Evolutionary conservation across 2,113 vertebrate species (phyloP).

Genomic region (Corythoichthys haematopterus): DNA sequence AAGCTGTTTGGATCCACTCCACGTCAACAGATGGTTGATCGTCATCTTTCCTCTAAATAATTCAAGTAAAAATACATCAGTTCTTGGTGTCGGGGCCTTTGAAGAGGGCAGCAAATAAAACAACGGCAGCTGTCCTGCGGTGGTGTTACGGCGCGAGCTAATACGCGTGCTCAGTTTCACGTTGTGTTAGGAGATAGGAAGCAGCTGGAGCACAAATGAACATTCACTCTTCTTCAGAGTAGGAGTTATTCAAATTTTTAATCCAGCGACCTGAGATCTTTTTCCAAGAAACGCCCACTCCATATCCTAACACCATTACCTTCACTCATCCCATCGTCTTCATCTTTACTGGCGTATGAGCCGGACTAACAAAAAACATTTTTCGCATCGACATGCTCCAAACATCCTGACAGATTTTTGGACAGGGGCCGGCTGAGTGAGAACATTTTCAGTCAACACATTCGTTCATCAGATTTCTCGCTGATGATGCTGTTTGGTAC

Average conservation of each 20-base stretch:
- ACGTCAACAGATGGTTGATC: background rate
- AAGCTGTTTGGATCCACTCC: constrained; percentile 2
- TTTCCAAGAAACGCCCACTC: background rate
- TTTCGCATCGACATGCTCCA: background rate
- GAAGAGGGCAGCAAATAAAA: constrained; percentile 7
- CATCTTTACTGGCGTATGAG: background rate
- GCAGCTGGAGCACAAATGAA: background rate
- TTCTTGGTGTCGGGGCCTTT: constrained; percentile 1
- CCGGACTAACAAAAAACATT: background rate
- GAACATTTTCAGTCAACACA: background rate
- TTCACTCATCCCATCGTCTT: background rate
- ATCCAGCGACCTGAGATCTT: background rate
- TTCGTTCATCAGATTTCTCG: background rate
- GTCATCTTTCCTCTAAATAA: constrained; percentile 1
- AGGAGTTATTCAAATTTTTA: background rate
- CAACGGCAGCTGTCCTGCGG: background rate
- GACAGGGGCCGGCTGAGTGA: background rate
- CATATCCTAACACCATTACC: background rate
- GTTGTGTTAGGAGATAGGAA: background rate
- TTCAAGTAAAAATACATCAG: background rate
- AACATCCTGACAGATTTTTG: background rate
- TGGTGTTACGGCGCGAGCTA: background rate
- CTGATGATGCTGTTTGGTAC: background rate
- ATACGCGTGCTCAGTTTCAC: background rate
- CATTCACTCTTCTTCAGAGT: background rate